Conservation (phyloP, 2,888 invertebrate genomes). For the Abscondita cerata region DNA sequence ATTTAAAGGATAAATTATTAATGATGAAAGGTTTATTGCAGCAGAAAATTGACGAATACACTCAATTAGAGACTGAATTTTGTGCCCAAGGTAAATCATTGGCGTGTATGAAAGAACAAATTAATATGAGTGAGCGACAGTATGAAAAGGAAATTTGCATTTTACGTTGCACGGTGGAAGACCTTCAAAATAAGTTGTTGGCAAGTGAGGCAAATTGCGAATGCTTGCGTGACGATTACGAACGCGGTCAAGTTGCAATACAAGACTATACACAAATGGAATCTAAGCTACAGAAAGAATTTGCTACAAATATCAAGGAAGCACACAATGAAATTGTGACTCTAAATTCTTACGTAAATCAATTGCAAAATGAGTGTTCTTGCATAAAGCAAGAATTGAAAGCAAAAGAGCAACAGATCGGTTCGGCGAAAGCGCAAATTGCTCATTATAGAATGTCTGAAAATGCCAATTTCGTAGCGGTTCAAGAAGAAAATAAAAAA, state of each 20-base stretch:
- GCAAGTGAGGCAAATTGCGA: slow-evolving; percentile 33
- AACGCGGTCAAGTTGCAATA: slow-evolving; percentile 24
- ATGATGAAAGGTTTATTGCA: slow-evolving; percentile 44
- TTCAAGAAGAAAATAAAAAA: slow-evolving; percentile 48
- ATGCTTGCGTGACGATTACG: slow-evolving; percentile 28
- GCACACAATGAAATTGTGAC: slow-evolving; percentile 33
- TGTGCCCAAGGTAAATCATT: slow-evolving; percentile 45
- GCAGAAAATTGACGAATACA: slow-evolving; percentile 42
- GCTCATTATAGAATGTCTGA: background rate
- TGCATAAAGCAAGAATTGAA: slow-evolving; percentile 39
- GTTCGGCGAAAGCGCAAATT: background rate
- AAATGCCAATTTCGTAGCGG: slow-evolving; percentile 24
- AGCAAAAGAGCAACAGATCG: slow-evolving; percentile 36
- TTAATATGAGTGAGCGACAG: slow-evolving; percentile 42
- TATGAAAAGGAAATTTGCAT: slow-evolving; percentile 47
- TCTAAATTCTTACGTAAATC: slow-evolving; percentile 36
- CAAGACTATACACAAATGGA: slow-evolving; percentile 14
- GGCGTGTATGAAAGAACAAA: slow-evolving; percentile 45
- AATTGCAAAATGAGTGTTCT: slow-evolving; percentile 43
- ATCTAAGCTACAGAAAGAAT: slow-evolving; percentile 33
- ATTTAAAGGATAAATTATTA: slow-evolving; percentile 41
- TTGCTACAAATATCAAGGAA: slow-evolving; percentile 42
- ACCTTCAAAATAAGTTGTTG: slow-evolving; percentile 44
- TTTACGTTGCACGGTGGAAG: slow-evolving; percentile 46
- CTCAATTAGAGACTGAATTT: slow-evolving; percentile 46